phyloP scores from a whole-genome alignment of 2,113 vertebrate species.

The Saguinus midas region DNA sequence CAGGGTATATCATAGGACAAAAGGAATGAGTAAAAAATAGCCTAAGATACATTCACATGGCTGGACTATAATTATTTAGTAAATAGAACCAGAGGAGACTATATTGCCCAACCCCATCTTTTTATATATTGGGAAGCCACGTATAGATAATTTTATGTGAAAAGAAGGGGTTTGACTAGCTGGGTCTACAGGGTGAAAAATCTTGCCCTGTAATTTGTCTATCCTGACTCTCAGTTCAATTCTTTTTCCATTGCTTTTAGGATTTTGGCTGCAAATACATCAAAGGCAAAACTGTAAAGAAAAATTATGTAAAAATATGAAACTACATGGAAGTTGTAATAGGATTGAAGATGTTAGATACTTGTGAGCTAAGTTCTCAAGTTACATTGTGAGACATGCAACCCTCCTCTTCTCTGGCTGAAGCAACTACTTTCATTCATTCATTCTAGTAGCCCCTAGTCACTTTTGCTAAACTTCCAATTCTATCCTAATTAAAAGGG shows the following conservation, averaged over 20 bases:
- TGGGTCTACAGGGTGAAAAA: not conserved
- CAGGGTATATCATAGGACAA: not conserved
- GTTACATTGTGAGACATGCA: not conserved
- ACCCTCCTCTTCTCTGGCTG: not conserved
- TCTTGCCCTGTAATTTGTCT: not conserved
- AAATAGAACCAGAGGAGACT: not conserved
- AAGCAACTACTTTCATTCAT: not conserved
- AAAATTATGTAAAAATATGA: not conserved
- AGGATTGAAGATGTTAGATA: not conserved
- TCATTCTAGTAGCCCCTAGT: not conserved
- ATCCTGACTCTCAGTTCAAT: not conserved
- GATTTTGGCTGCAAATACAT: not conserved
- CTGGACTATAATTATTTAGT: not conserved
- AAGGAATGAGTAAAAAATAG: not conserved
- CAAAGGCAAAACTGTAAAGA: not conserved
- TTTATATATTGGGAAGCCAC: not conserved
- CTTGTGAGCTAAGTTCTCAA: not conserved
- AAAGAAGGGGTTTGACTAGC: not conserved
- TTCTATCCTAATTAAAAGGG: not conserved
- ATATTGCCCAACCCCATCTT: not conserved
- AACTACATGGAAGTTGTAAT: not conserved
- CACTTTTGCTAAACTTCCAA: not conserved
- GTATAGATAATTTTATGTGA: not conserved
- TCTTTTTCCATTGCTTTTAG: not conserved
- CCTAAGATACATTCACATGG: not conserved